Percentiles rank a stretch among this genome's conserved stretches.
These are phyloP conservation scores for Grammomys dolichurus DNA, from an alignment of 2,113 vertebrate genomes.

Conservation along the genomic window DNA sequence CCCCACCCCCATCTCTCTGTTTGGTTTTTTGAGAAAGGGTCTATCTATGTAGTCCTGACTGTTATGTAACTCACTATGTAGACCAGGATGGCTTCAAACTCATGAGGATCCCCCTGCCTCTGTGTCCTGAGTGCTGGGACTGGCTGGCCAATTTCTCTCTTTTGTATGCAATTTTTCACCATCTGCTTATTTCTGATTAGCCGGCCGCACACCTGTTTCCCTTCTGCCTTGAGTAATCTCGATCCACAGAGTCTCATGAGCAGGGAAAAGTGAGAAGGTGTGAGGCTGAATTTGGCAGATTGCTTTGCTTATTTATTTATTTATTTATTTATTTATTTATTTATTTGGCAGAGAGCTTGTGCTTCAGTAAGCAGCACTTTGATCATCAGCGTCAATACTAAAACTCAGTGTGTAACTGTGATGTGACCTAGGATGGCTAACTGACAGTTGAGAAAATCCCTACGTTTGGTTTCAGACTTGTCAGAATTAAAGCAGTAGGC, in stretches of 20 bases:
- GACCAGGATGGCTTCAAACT: not conserved
- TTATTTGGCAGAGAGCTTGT: not conserved
- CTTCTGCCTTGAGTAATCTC: not conserved
- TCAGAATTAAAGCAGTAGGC: conserved; percentile 31
- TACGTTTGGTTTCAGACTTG: not conserved
- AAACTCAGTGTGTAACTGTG: not conserved
- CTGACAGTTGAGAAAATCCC: not conserved
- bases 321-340: no score
- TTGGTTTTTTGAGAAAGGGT: not conserved
- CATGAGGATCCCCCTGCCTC: not conserved
- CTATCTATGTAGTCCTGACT: not conserved
- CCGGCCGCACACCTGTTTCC: not conserved
- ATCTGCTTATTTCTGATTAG: not conserved
- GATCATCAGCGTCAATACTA: not conserved
- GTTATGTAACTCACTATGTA: not conserved
- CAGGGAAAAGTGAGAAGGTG: not conserved
- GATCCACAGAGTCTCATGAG: not conserved
- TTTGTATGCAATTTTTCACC: not conserved
- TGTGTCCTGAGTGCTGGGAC: not conserved
- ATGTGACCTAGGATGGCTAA: not conserved
- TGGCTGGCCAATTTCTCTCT: not conserved
- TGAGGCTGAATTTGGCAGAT: not conserved
- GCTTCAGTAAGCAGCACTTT: not conserved
- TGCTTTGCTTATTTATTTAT: not conserved
- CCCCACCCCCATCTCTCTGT: not conserved